These are phyloP conservation scores for Drosophila mimica DNA, from an alignment of 2,888 invertebrate genomes.

Conservation along the genomic window DNA sequence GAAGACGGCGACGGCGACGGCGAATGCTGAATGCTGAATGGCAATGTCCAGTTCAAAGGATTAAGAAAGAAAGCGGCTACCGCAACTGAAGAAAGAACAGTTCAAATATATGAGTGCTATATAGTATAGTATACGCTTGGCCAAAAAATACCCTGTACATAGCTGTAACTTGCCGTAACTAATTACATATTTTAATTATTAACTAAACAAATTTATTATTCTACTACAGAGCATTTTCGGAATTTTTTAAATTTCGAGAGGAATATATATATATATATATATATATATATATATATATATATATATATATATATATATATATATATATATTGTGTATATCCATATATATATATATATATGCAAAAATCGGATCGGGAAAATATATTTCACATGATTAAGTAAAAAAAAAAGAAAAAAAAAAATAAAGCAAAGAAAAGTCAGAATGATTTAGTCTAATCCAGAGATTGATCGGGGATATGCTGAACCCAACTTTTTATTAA, in stretches of 20 bases:
- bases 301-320: neutral
- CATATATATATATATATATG: neutral
- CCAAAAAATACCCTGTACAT: neutral
- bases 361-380: no score
- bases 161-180: neutral
- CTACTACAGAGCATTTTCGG: no score
- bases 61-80: constrained; percentile 25
- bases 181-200: neutral
- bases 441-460: neutral
- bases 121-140: neutral
- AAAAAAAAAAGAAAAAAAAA: no score
- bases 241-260: neutral
- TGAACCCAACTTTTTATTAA: neutral
- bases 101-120: neutral
- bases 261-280: no score
- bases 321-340: no score
- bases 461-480: neutral
- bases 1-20: constrained; percentile 23
- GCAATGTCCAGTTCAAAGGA: constrained; percentile 50
- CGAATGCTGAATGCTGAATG: constrained; percentile 12
- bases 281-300: neutral
- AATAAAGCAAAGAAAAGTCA: no score
- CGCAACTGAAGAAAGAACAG: neutral
- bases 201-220: no score
- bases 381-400: no score